Evolutionary conservation across 2,888 invertebrate genomes (phyloP), one percentile per base, ranked within the genome.

Genomic region (Cynaeus angustus): DNA sequence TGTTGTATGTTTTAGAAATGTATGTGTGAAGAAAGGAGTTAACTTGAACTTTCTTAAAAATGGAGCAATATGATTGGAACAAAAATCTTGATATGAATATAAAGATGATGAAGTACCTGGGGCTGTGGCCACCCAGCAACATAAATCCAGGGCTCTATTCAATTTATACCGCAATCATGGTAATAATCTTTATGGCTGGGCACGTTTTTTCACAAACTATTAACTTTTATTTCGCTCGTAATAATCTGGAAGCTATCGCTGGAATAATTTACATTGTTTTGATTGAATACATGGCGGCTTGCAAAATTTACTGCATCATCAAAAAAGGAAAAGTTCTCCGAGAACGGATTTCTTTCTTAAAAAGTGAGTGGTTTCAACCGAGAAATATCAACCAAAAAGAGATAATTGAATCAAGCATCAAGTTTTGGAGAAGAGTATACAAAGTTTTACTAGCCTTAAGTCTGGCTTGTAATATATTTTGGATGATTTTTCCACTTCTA

Each of bases 401-500:
- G 1, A 16, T 55, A 2, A 33, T 55, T 1, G 55, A 55, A 41
- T 14, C 16, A 1, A 55, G 38, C 14, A n/a, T 37, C 13, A 16
- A n/a, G 1, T 38, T 55, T 16, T 55, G 55, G 55, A 55, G 13
- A 38, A 2, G 5, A 1, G 12, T 41, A n/a, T 43, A 45, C 28
- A 12, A 13, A n/a, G 38, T 43, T n/a, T 26, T 58, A 6, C 43
- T 28, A n/a, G 6, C 26, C 7, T 9, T 10, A 8, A 21, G 58
- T 43, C 3, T 16, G 9, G 45, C 26, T 12, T 38, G 41, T 12
- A 43, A 43, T 13, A 43, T 10, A 9, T 58, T 58, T 38, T 56
- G 56, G 56, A 7, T 12, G 14, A 56, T 38, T 53, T 53, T 26
- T 26, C 58, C 43, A 9, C 26, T 58, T 12, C 7, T 41, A 3